These are phyloP conservation scores for Oryzaephilus surinamensis DNA, from an alignment of 1,140 invertebrate species.

Conservation along the genomic window DNA sequence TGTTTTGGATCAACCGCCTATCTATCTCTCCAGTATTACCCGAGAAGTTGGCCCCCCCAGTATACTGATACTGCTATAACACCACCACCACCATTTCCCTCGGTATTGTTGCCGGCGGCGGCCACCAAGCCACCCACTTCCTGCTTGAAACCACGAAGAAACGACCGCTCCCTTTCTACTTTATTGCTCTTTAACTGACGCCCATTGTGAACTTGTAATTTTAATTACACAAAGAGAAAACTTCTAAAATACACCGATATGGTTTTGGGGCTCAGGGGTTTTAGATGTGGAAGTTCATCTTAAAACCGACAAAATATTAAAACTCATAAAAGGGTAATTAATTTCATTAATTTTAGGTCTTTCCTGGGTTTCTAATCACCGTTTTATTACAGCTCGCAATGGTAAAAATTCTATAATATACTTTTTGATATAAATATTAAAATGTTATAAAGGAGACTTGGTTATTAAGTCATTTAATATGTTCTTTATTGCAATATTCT, in stretches of 20 bases:
- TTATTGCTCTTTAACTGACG: conserved; percentile 5
- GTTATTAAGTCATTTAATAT: too few species aligned
- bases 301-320: conserved; percentile 9
- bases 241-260: conserved; percentile 6
- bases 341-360: too few species aligned
- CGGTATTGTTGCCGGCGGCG: neutral
- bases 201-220: conserved; percentile 12
- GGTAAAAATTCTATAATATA: too few species aligned
- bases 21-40: conserved; percentile 24
- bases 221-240: conserved; percentile 14
- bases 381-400: too few species aligned
- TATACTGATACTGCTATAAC: neutral
- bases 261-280: conserved; percentile 5
- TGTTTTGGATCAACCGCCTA: conserved; percentile 29
- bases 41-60: too few species aligned
- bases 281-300: too few species aligned
- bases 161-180: neutral
- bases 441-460: too few species aligned
- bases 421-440: too few species aligned
- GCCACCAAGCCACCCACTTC: neutral
- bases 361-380: too few species aligned
- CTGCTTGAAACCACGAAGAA: conserved; percentile 2
- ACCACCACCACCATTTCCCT: neutral
- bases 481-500: too few species aligned
- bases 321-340: conserved; percentile 18